These are phyloP conservation scores for Drosophila lacteicornis DNA, from an alignment of 1,140 invertebrate species.

Conservation along the genomic window DNA sequence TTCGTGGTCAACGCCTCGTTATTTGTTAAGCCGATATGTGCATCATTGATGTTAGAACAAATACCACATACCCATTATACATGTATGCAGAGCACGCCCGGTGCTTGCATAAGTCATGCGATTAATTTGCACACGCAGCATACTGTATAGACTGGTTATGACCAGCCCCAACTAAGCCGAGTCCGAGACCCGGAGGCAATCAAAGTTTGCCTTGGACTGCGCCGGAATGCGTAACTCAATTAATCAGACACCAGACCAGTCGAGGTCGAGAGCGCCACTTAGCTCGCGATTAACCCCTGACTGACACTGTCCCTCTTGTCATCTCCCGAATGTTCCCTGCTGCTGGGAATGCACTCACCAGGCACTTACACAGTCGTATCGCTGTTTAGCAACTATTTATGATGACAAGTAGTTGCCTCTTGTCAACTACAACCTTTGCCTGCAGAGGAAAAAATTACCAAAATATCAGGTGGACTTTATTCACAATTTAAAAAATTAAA, in stretches of 20 bases:
- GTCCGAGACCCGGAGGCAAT: neutral
- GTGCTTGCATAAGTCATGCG: slow-evolving; percentile 14
- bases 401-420: slow-evolving; percentile 34
- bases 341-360: slow-evolving; percentile 14
- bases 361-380: slow-evolving; percentile 18
- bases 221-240: slow-evolving; percentile 41
- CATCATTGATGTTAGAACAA: neutral
- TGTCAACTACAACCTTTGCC: slow-evolving; percentile 9
- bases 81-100: neutral
- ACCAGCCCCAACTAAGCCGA: neutral
- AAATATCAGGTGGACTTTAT: no score
- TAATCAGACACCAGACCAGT: slow-evolving; percentile 52
- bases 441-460: slow-evolving; percentile 15
- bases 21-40: slow-evolving; percentile 3
- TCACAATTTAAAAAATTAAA: no score
- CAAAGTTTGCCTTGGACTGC: slow-evolving; percentile 10
- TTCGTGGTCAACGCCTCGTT: neutral
- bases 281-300: slow-evolving; percentile 45
- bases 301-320: neutral
- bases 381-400: slow-evolving; percentile 64
- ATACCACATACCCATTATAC: neutral
- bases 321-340: neutral
- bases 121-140: slow-evolving; percentile 13
- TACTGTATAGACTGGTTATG: neutral
- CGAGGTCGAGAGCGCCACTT: slow-evolving; percentile 40